Base-by-base conservation (phyloP, 2,888 invertebrate species). In the Aquatica leii region DNA sequence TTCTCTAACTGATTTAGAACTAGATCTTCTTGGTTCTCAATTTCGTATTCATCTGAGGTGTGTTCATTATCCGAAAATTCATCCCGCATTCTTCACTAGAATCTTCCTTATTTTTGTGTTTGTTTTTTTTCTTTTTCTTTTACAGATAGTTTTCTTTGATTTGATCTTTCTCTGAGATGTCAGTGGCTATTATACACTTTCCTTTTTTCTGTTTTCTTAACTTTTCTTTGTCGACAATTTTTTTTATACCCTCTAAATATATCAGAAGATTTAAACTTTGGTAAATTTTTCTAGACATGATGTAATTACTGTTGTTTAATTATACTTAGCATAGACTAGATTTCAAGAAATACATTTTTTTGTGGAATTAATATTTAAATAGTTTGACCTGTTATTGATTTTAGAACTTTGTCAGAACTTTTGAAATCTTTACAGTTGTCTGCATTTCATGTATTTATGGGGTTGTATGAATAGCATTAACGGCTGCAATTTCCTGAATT, bases 171-270 rank as follows among this genome's bases (percentile, higher is more conserved):
- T 24, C 24, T 24, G 24, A 6, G 6, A 24, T 24, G 24, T 24
- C 24, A 24, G 24, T 24, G 24, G 24, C 24, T n/a, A n/a, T n/a
- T n/a, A n/a, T n/a, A n/a, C n/a, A 24, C 6, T 24, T 37, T 37
- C 37, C 37, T 24, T 37, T 37, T 37, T 37, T 12, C 37, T 37
- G 24, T 37, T 37, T 37, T 37, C 37, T 37, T 37, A 37, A 37
- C 37, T 37, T 37, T 37, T 37, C 31, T 37, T 37, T 37, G 37
- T 37, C 37, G 4, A 37, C 37, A 37, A 11, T 37, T 37, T 37
- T 12, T 37, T 37, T 11, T 9, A 37, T 37, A 37, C 37, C 11
- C 37, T 37, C 37, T 8, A 37, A 37, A 37, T 37, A 37, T 37
- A 24, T 37, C 37, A 12, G 37, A 37, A 37, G 37, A 37, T 37